Conservation (phyloP, 1,140 invertebrate genomes). For the Drosophila littoralis region DNA sequence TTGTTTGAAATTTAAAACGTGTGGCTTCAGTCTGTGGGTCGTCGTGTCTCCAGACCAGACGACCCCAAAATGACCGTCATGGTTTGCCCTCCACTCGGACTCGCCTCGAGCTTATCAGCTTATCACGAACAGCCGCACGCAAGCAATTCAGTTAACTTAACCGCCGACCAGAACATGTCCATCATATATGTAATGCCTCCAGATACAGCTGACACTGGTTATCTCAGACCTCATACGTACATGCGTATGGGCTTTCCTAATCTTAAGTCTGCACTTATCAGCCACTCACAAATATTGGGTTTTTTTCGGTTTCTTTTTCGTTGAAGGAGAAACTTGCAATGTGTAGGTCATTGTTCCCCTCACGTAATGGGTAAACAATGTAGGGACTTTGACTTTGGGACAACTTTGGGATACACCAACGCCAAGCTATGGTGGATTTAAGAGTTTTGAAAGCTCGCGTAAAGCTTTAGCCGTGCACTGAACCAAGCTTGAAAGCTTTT, state of each 20-base stretch:
- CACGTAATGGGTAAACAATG: background rate
- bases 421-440: background rate
- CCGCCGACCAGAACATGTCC: background rate
- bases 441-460: background rate
- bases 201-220: background rate
- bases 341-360: constrained; percentile 45
- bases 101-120: constrained; percentile 53
- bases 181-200: background rate
- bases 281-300: constrained; percentile 14
- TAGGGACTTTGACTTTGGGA: constrained; percentile 36
- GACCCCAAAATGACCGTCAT: constrained; percentile 76
- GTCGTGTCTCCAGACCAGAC: constrained; percentile 11
- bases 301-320: background rate
- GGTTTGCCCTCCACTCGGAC: constrained; percentile 46
- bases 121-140: constrained; percentile 22
- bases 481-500: too few relatives aligned
- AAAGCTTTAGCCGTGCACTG: constrained; percentile 19
- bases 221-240: too few relatives aligned
- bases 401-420: constrained; percentile 45
- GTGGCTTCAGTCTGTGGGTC: background rate
- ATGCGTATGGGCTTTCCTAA: background rate
- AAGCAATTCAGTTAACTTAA: background rate
- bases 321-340: constrained; percentile 12
- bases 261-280: background rate
- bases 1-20: constrained; percentile 14